These are phyloP conservation scores for Rhynchotus rufescens DNA, from an alignment of 2,797 vertebrate species.

Conservation along the genomic window DNA sequence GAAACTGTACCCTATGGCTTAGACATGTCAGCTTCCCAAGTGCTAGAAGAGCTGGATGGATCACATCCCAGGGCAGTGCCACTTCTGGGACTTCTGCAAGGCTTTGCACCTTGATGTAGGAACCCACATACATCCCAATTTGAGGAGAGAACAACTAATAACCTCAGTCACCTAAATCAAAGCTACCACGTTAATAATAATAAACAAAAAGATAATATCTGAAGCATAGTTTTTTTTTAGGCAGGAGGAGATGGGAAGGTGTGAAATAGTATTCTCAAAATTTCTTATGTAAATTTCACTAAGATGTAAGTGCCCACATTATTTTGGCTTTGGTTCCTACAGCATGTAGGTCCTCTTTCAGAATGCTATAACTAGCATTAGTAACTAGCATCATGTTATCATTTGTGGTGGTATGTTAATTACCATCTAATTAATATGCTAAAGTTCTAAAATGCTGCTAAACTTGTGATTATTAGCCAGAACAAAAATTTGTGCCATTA, in stretches of 20 bases:
- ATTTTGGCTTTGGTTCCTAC: neutral
- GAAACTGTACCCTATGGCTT: neutral
- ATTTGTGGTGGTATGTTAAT: neutral
- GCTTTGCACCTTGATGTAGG: neutral
- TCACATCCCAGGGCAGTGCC: neutral
- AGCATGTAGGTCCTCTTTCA: neutral
- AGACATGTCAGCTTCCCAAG: neutral
- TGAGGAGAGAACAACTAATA: neutral
- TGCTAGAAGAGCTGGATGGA: rapidly evolving
- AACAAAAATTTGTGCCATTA: neutral
- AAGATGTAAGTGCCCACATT: neutral
- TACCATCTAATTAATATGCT: slow-evolving; percentile 31
- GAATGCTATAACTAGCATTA: neutral
- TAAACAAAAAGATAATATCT: neutral
- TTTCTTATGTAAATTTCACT: neutral
- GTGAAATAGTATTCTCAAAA: neutral
- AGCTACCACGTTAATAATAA: neutral
- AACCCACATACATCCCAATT: neutral
- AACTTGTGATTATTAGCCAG: neutral
- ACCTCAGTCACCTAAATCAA: neutral
- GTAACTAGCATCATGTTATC: neutral
- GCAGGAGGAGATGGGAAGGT: neutral
- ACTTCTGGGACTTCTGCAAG: neutral
- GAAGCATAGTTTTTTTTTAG: neutral
- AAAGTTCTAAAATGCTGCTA: neutral